These are phyloP conservation scores for Urocolius indicus DNA, from an alignment of 2,113 vertebrate species.

Conservation along the genomic window DNA sequence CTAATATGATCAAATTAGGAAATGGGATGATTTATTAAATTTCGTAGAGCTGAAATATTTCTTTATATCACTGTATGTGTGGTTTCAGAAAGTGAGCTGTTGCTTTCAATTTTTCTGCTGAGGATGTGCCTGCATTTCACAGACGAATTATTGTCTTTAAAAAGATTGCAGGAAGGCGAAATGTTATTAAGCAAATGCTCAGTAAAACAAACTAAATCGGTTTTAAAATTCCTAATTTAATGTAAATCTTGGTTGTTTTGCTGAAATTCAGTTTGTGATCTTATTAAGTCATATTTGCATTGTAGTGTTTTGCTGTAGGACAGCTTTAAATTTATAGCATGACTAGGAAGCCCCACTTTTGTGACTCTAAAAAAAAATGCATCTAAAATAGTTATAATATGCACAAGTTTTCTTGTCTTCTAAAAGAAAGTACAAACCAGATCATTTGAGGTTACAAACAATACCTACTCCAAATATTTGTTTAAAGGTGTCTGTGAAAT, in stretches of 20 bases:
- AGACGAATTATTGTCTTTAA: conserved; percentile 84
- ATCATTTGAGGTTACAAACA: conserved; percentile 26
- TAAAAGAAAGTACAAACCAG: neutral
- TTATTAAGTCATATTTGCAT: conserved; percentile 87
- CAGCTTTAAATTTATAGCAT: conserved; percentile 82
- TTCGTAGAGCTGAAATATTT: conserved; percentile 84
- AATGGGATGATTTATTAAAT: conserved; percentile 90
- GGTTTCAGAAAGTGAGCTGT: conserved; percentile 84
- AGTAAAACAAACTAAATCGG: conserved; percentile 88
- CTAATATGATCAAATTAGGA: conserved; percentile 91
- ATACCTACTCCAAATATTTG: neutral
- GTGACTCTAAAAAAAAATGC: conserved; percentile 67
- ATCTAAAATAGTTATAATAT: conserved; percentile 50
- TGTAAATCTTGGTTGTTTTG: conserved; percentile 85
- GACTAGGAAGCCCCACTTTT: conserved; percentile 71
- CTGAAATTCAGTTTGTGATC: conserved; percentile 86
- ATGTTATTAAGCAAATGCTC: conserved; percentile 90
- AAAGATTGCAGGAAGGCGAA: conserved; percentile 83
- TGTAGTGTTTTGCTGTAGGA: conserved; percentile 79
- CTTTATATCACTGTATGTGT: conserved; percentile 79
- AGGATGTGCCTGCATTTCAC: conserved; percentile 77
- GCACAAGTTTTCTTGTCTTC: neutral
- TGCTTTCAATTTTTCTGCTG: conserved; percentile 85
- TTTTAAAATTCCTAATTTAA: conserved; percentile 87
- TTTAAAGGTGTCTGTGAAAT: neutral